Percentiles rank a stretch among this genome's conserved stretches.
phyloP scores from a whole-genome alignment of 2,113 vertebrate genomes.

The Stomatorhinus ivindoensis region DNA sequence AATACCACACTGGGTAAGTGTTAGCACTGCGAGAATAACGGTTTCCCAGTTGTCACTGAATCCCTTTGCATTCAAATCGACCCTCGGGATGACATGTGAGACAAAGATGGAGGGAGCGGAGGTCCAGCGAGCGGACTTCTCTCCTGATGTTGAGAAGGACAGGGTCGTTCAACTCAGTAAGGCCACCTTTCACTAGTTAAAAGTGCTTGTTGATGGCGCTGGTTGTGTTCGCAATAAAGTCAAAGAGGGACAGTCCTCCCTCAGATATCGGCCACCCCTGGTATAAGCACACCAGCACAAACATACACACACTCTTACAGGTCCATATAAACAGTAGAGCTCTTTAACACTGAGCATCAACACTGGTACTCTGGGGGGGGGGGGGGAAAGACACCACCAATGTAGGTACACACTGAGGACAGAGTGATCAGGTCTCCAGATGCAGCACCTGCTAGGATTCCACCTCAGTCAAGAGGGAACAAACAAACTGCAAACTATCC shows the following conservation, averaged over 20 bases:
- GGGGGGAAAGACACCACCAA: neutral
- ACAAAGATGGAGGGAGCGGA: neutral
- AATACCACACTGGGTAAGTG: neutral
- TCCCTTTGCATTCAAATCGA: neutral
- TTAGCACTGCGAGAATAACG: neutral
- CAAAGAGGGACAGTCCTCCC: neutral
- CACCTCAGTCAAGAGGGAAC: neutral
- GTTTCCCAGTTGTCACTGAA: neutral
- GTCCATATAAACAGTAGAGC: neutral
- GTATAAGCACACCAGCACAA: neutral
- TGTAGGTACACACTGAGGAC: neutral
- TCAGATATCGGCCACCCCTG: neutral
- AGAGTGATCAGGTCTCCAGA: neutral
- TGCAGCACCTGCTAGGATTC: neutral
- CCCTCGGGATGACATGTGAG: neutral
- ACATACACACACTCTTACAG: neutral
- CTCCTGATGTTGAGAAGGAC: neutral
- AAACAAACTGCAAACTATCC: neutral
- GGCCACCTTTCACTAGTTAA: neutral
- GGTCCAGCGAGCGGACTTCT: neutral
- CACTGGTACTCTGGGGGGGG: neutral
- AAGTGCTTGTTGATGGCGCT: neutral
- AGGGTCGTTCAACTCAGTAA: neutral
- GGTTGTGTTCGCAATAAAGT: neutral
- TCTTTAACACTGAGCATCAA: neutral